phyloP scores from a whole-genome alignment of 2,888 invertebrate genomes.

The Epirrhoe tristata region DNA sequence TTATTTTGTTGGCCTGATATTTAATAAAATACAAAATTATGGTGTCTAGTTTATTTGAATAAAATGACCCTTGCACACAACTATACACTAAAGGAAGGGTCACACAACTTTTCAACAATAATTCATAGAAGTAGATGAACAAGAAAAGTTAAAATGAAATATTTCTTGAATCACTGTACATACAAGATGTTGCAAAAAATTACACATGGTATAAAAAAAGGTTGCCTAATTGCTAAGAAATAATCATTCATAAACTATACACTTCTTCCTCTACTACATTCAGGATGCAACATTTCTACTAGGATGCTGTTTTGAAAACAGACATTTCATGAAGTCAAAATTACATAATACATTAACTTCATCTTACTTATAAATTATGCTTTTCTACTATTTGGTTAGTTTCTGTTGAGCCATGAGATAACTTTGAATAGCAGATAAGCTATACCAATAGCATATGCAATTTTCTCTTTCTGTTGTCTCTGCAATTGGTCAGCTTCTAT shows the following conservation, averaged over 20 bases:
- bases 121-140: slow-evolving; percentile 66
- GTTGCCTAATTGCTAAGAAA: slow-evolving; percentile 75
- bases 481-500: slow-evolving; percentile 94
- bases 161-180: slow-evolving; percentile 66
- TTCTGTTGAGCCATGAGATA: slow-evolving; percentile 90
- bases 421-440: slow-evolving; percentile 95
- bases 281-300: slow-evolving; percentile 57
- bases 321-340: slow-evolving; percentile 70
- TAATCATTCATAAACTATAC: slow-evolving; percentile 58
- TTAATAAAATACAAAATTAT: slow-evolving; percentile 21
- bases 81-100: slow-evolving; percentile 63
- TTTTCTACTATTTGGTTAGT: slow-evolving; percentile 63
- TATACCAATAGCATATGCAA: slow-evolving; percentile 93
- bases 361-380: slow-evolving; percentile 69
- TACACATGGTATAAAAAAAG: slow-evolving; percentile 70
- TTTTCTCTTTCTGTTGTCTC: slow-evolving; percentile 94
- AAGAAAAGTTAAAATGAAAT: slow-evolving; percentile 56
- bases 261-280: slow-evolving; percentile 62
- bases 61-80: slow-evolving; percentile 67
- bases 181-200: slow-evolving; percentile 66
- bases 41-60: slow-evolving; percentile 66
- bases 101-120: slow-evolving; percentile 64
- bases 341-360: slow-evolving; percentile 66
- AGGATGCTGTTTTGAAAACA: slow-evolving; percentile 54
- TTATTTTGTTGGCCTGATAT: slow-evolving; percentile 10